These are phyloP conservation scores for Heptranchias perlo DNA, from an alignment of 2,113 vertebrate genomes.

Conservation along the genomic window DNA sequence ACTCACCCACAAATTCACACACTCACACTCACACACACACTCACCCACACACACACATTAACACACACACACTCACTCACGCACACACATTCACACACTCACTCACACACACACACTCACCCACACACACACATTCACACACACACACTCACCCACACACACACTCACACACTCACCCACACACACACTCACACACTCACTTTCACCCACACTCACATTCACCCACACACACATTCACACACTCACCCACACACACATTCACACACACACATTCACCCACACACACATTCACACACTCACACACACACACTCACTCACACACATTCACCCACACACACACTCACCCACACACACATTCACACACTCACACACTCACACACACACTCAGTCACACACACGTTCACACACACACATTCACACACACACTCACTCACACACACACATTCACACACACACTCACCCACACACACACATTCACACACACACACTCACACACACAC, in stretches of 20 bases:
- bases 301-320: no score
- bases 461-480: no score
- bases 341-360: neutral
- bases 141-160: neutral
- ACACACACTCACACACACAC: neutral
- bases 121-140: neutral
- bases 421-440: neutral
- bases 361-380: neutral
- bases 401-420: neutral
- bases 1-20: neutral
- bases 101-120: neutral
- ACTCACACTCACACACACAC: neutral
- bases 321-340: no score
- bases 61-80: neutral
- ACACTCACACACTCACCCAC: no score
- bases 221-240: neutral
- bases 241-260: neutral
- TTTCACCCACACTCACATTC: neutral
- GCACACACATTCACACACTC: neutral
- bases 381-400: neutral
- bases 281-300: neutral
- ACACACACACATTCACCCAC: no score
- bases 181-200: neutral
- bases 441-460: no score
- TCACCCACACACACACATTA: no score